Evolutionary conservation across 2,888 invertebrate species (phyloP), one percentile per base, ranked within the genome.

Genomic region (Leptinotarsa haldemani): DNA sequence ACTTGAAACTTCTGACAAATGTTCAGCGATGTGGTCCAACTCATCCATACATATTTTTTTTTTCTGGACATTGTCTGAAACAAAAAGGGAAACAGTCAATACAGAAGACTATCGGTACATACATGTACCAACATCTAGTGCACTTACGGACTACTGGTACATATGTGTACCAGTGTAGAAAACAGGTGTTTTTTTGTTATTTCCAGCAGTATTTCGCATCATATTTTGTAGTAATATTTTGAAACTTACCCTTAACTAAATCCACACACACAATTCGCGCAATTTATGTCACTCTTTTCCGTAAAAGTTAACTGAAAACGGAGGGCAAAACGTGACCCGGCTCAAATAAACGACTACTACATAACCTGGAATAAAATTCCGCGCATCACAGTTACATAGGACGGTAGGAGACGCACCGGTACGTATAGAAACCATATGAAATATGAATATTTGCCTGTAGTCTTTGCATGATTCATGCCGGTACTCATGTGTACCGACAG

Each of bases 1-100:
- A 65, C 65, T 65, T 47, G 48, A 65, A 65, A 65, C 65, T 47
- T 65, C 65, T 65, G 47, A 65, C 65, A 64, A 64, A 64, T 64
- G 47, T 18, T 65, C 47, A 65, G 65, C 65, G 47, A 65, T 65
- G 47, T 65, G 65, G 47, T 65, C 65, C 65, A 65, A 47, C 65
- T 65, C 22, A 65, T 65, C 65, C 46, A 65, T 65, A 40, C 65
- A 13, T 46, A 65, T 48, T 65, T 65, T 65, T 5, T 47, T 65
- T 65, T 65, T 65, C 48, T 65, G 20, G 65, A 47, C 65, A 65
- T 65, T n/a, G 65, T 65, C 65, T 65, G 47, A 47, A 65, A 65
- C 65, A 65, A 65, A 65, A 47, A 65, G n/a, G 22, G 5, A 30
- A 63, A 63, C 48, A 48, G 48, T 52, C 64, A 65, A 18, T 65